A percentile compares a stretch with the other conserved stretches of the same genome.
phyloP scores from a whole-genome alignment of 2,888 invertebrate species.

The Cryptops parisi region DNA sequence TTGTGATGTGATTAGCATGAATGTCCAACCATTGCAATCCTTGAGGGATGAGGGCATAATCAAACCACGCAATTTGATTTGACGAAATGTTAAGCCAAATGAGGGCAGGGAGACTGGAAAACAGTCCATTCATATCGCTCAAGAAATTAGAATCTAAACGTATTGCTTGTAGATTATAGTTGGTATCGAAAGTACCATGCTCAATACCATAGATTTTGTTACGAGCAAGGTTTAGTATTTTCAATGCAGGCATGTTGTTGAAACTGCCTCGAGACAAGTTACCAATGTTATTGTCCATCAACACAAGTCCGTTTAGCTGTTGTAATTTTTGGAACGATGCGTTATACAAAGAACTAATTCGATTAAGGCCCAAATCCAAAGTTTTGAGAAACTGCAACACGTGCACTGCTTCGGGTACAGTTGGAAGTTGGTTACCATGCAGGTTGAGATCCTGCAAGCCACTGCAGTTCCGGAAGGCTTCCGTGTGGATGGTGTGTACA shows the following conservation, averaged over 20 bases:
- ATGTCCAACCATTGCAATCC: constrained; percentile 77
- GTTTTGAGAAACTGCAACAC: constrained; percentile 74
- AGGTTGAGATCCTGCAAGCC: constrained; percentile 78
- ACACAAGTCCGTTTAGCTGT: constrained; percentile 68
- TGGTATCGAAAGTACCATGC: constrained; percentile 62
- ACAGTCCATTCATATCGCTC: constrained; percentile 65
- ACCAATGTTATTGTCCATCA: constrained; percentile 75
- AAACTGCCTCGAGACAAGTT: constrained; percentile 67
- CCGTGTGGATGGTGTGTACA: constrained; percentile 65
- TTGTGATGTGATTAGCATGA: constrained; percentile 67
- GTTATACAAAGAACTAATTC: constrained; percentile 62
- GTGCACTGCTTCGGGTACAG: constrained; percentile 63
- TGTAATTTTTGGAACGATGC: constrained; percentile 69
- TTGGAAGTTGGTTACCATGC: constrained; percentile 67
- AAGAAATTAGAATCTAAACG: constrained; percentile 72
- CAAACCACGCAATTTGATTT: constrained; percentile 76
- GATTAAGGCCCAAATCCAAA: constrained; percentile 82
- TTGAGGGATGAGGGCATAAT: constrained; percentile 67
- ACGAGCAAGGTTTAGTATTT: constrained; percentile 71
- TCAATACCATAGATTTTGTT: constrained; percentile 67
- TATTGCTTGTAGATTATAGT: constrained; percentile 66
- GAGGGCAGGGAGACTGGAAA: constrained; percentile 64
- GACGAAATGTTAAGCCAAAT: constrained; percentile 83
- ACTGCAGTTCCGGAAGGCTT: constrained; percentile 80
- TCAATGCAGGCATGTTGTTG: constrained; percentile 57